A percentile compares a stretch with the other conserved stretches of the same genome.
Conservation (phyloP, 2,797 vertebrate species). For the Thripadectes ignobilis region DNA sequence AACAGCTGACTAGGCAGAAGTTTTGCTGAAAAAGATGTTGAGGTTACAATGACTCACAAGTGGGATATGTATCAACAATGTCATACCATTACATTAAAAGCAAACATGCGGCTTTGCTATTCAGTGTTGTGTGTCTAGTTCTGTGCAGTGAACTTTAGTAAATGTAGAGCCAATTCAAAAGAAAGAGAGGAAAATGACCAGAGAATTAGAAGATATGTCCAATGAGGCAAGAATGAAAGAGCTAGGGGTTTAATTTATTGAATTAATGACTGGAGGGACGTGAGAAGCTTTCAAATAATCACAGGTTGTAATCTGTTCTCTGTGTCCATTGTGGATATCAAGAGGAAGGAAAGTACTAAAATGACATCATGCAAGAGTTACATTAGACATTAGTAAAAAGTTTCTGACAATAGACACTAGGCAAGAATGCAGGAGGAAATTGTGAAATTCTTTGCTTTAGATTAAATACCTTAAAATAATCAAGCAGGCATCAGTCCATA, state of each 20-base stretch:
- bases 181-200: conserved; percentile 14
- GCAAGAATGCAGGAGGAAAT: background rate
- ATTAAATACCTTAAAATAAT: background rate
- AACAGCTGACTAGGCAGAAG: conserved; percentile 51
- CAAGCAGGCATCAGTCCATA: background rate
- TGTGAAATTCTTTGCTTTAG: background rate
- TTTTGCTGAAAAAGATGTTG: conserved; percentile 41
- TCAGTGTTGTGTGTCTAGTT: background rate
- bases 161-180: background rate
- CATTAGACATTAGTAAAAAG: background rate
- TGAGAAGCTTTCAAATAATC: background rate
- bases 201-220: background rate
- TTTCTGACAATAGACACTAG: background rate
- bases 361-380: background rate
- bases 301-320: background rate
- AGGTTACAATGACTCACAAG: conserved; percentile 42
- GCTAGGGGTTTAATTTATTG: background rate
- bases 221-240: background rate
- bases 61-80: conserved; percentile 25
- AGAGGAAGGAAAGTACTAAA: background rate
- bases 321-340: background rate
- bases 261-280: background rate
- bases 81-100: conserved; percentile 7
- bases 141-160: background rate
- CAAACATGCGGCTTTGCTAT: background rate